Base-by-base conservation (phyloP, 2,888 invertebrate genomes). In the Phortica okadai region DNA sequence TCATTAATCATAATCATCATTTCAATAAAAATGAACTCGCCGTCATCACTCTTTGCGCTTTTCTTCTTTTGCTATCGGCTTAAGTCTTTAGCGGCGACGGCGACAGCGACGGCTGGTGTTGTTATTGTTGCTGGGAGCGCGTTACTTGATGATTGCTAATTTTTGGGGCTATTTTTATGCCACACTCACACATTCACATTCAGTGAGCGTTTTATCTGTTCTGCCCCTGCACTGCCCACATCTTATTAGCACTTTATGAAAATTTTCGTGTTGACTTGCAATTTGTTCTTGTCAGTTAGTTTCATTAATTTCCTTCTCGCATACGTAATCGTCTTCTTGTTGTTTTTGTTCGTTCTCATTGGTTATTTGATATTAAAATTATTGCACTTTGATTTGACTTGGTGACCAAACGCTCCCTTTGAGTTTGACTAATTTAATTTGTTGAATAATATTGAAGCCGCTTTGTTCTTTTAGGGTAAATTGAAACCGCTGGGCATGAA, bases 1-100 rank as follows among this genome's bases (percentile, higher is more conserved):
- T 81, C 89, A 85, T 88, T 88, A 86, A 89, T 88, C 88, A 89
- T 88, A 88, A 70, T 70, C 70, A 70, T 66, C 2, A 89, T 88
- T 85, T 87, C 80, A 84, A 84, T 83, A 83, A 85, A 88, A 86
- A 82, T 83, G 80, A 84, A 85, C 80, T 81, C 84, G 80, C 59
- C 74, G 64, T 33, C 16, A 21, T 25, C 62, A 25, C 25, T 64
- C 45, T 1, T 16, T 44, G 11, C 56, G 42, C 42, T 69, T 42
- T 75, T 6, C 44, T 16, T 25, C 56, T 50, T 7, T 2, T 5
- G 11, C 25, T 54, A 8, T 69, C 45, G 11, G 41, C 41, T 66
- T 50, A 33, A 66, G 54, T 14, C 62, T 41, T 14, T 62, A n/a
- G n/a, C 10, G 73, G 54, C 50, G 8, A 3, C 50, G 1, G 50